Evolutionary conservation across 2,888 invertebrate species (phyloP).

Genomic region (Lymantria dispar): DNA sequence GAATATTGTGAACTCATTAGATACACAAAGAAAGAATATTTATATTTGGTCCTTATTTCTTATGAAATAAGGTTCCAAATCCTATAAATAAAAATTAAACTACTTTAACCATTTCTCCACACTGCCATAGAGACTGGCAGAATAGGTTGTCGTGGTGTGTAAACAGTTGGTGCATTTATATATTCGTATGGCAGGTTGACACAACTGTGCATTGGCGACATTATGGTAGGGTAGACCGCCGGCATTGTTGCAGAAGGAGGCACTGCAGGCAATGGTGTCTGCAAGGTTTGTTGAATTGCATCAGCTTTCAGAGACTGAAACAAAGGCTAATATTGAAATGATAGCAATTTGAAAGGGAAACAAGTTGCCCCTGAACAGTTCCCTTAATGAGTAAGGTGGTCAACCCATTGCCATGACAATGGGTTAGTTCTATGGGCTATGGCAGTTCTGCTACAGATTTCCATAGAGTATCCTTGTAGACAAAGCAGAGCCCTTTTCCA

Average conservation of each 20-base stretch:
- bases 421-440: no score
- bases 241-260: constrained; percentile 30
- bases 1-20: background rate
- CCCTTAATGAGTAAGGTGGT: no score
- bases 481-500: no score
- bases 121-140: constrained; percentile 45
- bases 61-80: constrained; percentile 19
- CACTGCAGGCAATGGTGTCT: constrained; percentile 28
- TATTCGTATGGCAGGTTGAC: constrained; percentile 52
- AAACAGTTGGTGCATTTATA: constrained; percentile 35
- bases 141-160: constrained; percentile 37
- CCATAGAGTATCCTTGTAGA: no score
- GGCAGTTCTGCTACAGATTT: no score
- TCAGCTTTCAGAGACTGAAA: constrained; percentile 55
- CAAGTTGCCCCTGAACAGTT: no score
- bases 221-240: constrained; percentile 42
- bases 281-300: constrained; percentile 44
- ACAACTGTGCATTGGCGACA: constrained; percentile 45
- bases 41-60: constrained; percentile 25
- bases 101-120: constrained; percentile 49
- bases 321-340: background rate
- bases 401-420: no score
- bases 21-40: background rate
- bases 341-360: no score
- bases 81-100: constrained; percentile 1